Base-by-base conservation (phyloP, 2,888 invertebrate genomes). In the Priocnemis perturbator region DNA sequence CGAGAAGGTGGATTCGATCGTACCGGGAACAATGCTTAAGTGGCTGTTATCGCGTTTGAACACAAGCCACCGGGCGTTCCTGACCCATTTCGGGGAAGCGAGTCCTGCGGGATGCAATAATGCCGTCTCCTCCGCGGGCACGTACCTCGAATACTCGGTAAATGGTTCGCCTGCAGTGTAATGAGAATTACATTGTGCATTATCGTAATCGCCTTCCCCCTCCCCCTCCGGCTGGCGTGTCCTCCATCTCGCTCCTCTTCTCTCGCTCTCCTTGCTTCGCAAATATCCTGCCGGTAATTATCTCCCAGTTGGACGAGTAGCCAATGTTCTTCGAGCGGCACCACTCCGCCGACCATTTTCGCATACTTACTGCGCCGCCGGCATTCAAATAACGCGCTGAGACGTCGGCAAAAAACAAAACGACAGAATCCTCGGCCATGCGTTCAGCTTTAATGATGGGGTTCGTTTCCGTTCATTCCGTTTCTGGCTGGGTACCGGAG, bases 181-280 rank as follows among this genome's bases (percentile, higher is more conserved):
- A 78, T 71, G 77, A 81, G 78, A 78, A 74, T 76, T 76, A 73
- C 74, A 78, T 78, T 72, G 68, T 74, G 74, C 71, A 81, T 82
- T 81, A 81, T 78, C 72, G 78, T 75, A 78, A 78, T 72, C 67
- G 69, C 7, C 26, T 2, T 23, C 23, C 11, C 37, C 37, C 7
- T 11, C 37, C 37, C 37, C 7, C 37, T 3, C 37, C 37, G 37
- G 37, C 37, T 11, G 37, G 11, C 37, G 7, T 11, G 1, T 3
- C 37, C 11, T 11, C 37, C 37, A 37, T 37, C 11, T 37, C 37
- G n/a, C 17, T 9, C 7, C 4, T 9, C 37, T 37, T 37, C 37
- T 37, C 52, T 53, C 37, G 2, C 37, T 37, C 37, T 9, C 2
- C 37, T 3, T 59, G 66, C 57, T 73, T 64, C 55, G 64, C 55